Conservation (phyloP, 2,113 vertebrate species). For the Myiopsitta monachus region DNA sequence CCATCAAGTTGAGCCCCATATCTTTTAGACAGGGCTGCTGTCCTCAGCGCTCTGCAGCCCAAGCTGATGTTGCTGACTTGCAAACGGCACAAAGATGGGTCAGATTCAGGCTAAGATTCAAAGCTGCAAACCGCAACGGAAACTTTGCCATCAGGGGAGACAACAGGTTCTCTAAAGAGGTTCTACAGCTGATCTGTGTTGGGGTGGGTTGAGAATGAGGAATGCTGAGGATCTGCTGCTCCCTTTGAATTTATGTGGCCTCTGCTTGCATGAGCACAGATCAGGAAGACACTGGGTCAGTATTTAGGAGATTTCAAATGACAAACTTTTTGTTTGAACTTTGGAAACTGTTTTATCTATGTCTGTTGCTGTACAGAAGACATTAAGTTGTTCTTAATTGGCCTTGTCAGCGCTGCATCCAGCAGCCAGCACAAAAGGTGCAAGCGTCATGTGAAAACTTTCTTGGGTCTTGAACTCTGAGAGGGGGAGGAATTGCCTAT, state of each 20-base stretch:
- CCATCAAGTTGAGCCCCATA: neutral
- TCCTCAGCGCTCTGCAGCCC: neutral
- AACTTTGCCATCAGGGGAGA: neutral
- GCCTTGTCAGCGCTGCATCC: neutral
- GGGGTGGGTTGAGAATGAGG: neutral
- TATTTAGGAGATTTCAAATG: neutral
- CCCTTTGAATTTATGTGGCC: neutral
- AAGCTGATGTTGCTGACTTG: neutral
- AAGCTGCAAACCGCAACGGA: neutral
- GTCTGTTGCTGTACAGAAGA: neutral
- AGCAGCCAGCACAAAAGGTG: neutral
- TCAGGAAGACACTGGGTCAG: neutral
- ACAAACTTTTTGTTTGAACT: neutral
- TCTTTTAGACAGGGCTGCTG: neutral
- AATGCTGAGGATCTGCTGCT: neutral
- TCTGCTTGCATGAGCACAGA: neutral
- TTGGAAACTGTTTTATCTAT: neutral
- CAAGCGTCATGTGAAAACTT: neutral
- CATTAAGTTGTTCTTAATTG: neutral
- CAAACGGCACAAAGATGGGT: neutral
- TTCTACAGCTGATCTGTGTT: neutral
- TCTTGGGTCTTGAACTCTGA: neutral
- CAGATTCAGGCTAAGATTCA: neutral
- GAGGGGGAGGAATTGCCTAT: neutral
- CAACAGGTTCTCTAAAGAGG: neutral